Evolutionary conservation across 1,140 invertebrate genomes (phyloP), one percentile per base, ranked within the genome.

Genomic region (Drosophila serrata): DNA sequence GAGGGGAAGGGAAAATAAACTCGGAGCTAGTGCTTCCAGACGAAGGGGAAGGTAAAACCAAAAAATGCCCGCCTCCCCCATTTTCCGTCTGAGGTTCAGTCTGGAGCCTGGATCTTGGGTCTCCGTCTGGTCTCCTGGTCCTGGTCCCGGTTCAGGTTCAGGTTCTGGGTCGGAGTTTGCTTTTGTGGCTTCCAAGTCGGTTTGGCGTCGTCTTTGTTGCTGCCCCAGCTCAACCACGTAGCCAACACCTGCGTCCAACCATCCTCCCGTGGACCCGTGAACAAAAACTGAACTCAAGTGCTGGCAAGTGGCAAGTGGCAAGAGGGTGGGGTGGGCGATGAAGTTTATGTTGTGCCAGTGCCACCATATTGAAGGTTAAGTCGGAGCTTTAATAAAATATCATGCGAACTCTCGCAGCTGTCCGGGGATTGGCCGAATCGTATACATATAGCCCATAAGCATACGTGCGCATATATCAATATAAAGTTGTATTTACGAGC

Each of bases 361-460:
- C 40, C 31, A 57, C 53, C 78, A 35, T 53, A 74, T 80, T 80
- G 84, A 88, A 82, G 80, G 72, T 80, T 82, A 84, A 80, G 63
- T 88, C 65, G 33, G 24, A 46, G 82, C 82, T 87, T 87, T 88
- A 87, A 87, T 78, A 81, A 82, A 79, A 82, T 82, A 78, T 74
- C 51, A 70, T 86, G 82, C 62, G 79, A 78, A 85, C 67, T 58
- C 48, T 56, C 63, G 37, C 82, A 82, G 82, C 64, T 87, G 79
- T 49, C 53, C n/a, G 15, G 17, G 61, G 60, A 48, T 72, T 73
- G 69, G 19, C 56, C 57, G 56, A 77, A 69, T 78, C 74, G 39
- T 33, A 73, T 37, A 42, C 74, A 33, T 33, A 73, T 37, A 42
- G 57, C 64, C 46, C 51, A 57, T 42, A 37, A 81, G 65, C 81